A percentile compares a stretch with the other conserved stretches of the same genome.
Conservation (phyloP, 1,140 invertebrate species). For the Maconellicoccus hirsutus region DNA sequence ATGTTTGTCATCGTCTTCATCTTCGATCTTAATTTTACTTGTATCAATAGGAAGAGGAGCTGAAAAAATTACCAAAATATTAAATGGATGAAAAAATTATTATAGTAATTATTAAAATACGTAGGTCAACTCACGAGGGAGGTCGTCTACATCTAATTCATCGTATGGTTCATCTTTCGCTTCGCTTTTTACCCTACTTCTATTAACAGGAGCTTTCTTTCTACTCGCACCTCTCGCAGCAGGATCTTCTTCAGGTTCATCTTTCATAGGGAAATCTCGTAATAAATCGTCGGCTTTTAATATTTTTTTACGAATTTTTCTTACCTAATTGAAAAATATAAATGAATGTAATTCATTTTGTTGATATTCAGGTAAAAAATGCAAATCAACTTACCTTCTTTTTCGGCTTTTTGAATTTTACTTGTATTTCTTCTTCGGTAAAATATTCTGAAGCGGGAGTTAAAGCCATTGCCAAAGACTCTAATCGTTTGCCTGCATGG, state of each 20-base stretch:
- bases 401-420: slow-evolving; percentile 87
- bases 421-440: slow-evolving; percentile 65
- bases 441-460: slow-evolving; percentile 61
- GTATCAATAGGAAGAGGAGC: neutral
- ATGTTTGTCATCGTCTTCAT: slow-evolving; percentile 65
- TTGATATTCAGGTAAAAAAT: too few relatives aligned
- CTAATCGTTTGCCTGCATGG: slow-evolving; percentile 50
- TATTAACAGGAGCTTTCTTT: slow-evolving; percentile 14
- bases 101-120: neutral
- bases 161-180: slow-evolving; percentile 35
- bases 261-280: slow-evolving; percentile 26
- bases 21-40: slow-evolving; percentile 38
- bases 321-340: slow-evolving; percentile 30
- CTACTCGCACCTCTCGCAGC: slow-evolving; percentile 38
- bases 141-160: slow-evolving; percentile 41
- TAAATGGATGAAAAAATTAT: slow-evolving; percentile 25
- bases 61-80: slow-evolving; percentile 15
- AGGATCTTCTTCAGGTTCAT: slow-evolving; percentile 33
- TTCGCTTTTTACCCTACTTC: slow-evolving; percentile 32
- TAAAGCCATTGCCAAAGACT: slow-evolving; percentile 43
- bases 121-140: slow-evolving; percentile 2
- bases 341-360: slow-evolving; percentile 17
- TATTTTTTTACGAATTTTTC: slow-evolving; percentile 39
- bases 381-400: slow-evolving; percentile 54
- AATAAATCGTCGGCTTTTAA: slow-evolving; percentile 48